Percentiles rank a stretch among this genome's conserved stretches.
These are phyloP conservation scores for Trematocara nigrifrons DNA, from an alignment of 2,113 vertebrate species.

Conservation along the genomic window DNA sequence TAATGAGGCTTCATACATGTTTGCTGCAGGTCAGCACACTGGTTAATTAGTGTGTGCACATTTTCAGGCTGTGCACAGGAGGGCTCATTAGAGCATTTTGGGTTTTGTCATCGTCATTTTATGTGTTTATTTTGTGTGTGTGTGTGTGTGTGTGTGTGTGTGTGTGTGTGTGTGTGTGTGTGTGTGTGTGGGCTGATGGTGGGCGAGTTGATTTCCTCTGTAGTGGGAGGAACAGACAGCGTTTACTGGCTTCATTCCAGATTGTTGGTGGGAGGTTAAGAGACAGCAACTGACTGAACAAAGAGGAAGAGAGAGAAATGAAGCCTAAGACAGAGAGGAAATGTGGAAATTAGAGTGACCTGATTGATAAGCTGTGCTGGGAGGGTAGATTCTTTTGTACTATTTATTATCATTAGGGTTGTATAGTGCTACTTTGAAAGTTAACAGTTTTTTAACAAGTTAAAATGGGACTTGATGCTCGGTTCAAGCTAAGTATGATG, in stretches of 20 bases:
- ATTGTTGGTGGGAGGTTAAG: slow-evolving; percentile 37
- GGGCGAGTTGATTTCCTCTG: slow-evolving; percentile 43
- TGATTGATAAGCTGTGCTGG: background rate
- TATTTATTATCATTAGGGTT: background rate
- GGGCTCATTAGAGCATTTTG: background rate
- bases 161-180: background rate
- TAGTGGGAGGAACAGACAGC: slow-evolving; percentile 47
- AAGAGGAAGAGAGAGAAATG: background rate
- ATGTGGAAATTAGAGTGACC: slow-evolving; percentile 1
- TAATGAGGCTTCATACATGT: background rate
- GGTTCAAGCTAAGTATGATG: background rate
- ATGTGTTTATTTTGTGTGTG: background rate
- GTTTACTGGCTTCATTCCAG: slow-evolving; percentile 46
- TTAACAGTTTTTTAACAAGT: background rate
- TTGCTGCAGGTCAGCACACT: background rate
- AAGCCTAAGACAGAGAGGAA: slow-evolving; percentile 23
- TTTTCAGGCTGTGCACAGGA: background rate
- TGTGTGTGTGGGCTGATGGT: slow-evolving; percentile 7
- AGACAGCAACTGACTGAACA: slow-evolving; percentile 25
- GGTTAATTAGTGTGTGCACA: background rate
- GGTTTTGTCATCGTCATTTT: background rate
- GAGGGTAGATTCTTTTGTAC: background rate
- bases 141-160: background rate
- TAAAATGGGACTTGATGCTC: background rate
- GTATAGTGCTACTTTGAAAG: background rate